Evolutionary conservation across 2,888 invertebrate species (phyloP).

Genomic region (Helobdella robusta): DNA sequence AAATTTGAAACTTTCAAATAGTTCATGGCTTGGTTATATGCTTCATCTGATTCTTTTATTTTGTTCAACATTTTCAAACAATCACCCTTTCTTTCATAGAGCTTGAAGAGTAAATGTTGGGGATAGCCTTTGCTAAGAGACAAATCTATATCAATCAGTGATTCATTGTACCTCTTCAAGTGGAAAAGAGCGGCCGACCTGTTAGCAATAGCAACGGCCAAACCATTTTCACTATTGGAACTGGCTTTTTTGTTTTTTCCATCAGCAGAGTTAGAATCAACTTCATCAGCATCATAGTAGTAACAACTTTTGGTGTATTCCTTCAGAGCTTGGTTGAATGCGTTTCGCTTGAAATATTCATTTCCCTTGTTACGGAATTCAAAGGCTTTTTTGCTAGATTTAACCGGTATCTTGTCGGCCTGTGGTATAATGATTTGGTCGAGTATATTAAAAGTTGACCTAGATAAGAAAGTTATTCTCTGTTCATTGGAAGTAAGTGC

Average conservation of each 20-base stretch:
- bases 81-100: slow-evolving; percentile 59
- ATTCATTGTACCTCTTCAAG: slow-evolving; percentile 39
- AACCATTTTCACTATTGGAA: background rate
- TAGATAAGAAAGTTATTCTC: too few species aligned
- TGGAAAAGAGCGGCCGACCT: slow-evolving; percentile 45
- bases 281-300: background rate
- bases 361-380: slow-evolving; percentile 6
- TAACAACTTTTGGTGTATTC: slow-evolving; percentile 14
- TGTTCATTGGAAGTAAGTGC: too few species aligned
- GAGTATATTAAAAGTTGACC: too few species aligned
- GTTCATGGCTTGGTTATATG: slow-evolving; percentile 37
- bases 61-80: slow-evolving; percentile 57
- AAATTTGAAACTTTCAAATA: slow-evolving; percentile 25
- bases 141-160: slow-evolving; percentile 41
- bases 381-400: background rate
- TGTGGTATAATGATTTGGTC: background rate
- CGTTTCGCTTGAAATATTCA: background rate
- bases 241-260: too few species aligned
- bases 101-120: slow-evolving; percentile 57
- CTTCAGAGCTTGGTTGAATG: background rate
- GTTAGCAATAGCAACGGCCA: slow-evolving; percentile 42
- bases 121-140: slow-evolving; percentile 57
- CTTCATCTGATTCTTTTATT: slow-evolving; percentile 46
- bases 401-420: background rate
- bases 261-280: background rate